Conservation (phyloP, 1,140 invertebrate species). For the Brachionus koreanus region DNA sequence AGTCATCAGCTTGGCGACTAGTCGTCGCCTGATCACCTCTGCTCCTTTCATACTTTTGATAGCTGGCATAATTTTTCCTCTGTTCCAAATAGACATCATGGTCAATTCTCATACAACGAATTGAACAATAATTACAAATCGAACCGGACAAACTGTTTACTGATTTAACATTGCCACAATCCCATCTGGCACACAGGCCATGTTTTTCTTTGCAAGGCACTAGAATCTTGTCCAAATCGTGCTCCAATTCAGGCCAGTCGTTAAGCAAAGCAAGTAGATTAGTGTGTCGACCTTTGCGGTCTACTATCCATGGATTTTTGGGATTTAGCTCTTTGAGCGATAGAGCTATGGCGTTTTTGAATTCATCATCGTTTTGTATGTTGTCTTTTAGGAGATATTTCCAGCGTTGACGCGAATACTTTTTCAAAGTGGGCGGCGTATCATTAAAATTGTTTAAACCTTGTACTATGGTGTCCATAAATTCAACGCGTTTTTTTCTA, state of each 20-base stretch:
- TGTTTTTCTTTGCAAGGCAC: slow-evolving; percentile 47
- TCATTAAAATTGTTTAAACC: slow-evolving; percentile 66
- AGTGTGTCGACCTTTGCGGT: slow-evolving; percentile 61
- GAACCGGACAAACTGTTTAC: slow-evolving; percentile 12
- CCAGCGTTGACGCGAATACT: slow-evolving; percentile 47
- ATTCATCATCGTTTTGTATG: slow-evolving; percentile 46
- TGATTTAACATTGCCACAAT: not conserved
- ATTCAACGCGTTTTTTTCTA: slow-evolving; percentile 66
- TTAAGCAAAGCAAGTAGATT: slow-evolving; percentile 62
- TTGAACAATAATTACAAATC: slow-evolving; percentile 42
- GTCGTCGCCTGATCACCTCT: not conserved
- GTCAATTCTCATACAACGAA: slow-evolving; percentile 19
- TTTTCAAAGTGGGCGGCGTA: slow-evolving; percentile 63
- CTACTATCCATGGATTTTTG: slow-evolving; percentile 63
- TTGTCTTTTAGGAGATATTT: slow-evolving; percentile 43
- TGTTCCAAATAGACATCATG: slow-evolving; percentile 27
- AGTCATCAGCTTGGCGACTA: not conserved
- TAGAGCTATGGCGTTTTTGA: slow-evolving; percentile 59
- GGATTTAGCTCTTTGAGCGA: slow-evolving; percentile 62
- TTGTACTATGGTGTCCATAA: slow-evolving; percentile 66
- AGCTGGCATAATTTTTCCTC: not conserved
- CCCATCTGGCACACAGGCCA: slow-evolving; percentile 50
- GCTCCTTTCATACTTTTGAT: not conserved
- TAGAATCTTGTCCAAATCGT: slow-evolving; percentile 60
- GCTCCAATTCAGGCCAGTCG: slow-evolving; percentile 65